A percentile compares a stretch with the other conserved stretches of the same genome.
These are phyloP conservation scores for Phyllotis vaccarum DNA, from an alignment of 2,797 vertebrate species.

Conservation along the genomic window DNA sequence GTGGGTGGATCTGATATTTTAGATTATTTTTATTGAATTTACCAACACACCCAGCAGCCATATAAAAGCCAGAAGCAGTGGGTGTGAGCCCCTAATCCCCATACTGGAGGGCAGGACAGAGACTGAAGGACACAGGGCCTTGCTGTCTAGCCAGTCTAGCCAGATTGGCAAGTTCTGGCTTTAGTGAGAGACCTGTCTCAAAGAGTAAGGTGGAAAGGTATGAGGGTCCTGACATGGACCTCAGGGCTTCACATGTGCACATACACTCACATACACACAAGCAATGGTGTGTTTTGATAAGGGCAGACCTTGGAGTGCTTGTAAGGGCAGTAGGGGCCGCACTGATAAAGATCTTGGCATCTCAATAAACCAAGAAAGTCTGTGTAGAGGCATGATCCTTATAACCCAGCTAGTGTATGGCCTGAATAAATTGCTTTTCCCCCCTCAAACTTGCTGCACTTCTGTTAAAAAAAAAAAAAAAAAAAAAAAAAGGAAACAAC, in stretches of 20 bases:
- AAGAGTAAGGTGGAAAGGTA: background rate
- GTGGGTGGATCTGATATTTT: too few species aligned
- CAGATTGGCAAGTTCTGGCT: background rate
- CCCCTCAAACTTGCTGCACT: background rate
- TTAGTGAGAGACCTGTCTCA: background rate
- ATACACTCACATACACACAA: background rate
- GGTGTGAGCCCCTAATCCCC: background rate
- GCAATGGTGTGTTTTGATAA: background rate
- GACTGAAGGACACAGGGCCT: background rate
- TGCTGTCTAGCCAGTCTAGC: background rate
- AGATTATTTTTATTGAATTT: too few species aligned
- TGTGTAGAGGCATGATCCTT: background rate
- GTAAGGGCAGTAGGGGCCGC: fast-evolving
- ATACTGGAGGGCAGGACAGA: background rate
- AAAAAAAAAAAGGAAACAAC: background rate
- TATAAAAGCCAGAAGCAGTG: background rate
- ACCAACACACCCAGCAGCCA: background rate
- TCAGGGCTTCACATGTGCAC: background rate
- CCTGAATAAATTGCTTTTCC: too few species aligned
- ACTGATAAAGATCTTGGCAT: background rate
- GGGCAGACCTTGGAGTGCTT: background rate
- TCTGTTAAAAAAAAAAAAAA: too few species aligned
- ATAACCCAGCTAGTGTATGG: background rate
- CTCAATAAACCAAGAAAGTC: background rate
- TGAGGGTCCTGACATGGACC: background rate